phyloP scores from a whole-genome alignment of 2,113 vertebrate species.

The Stigmatopora nigra region DNA sequence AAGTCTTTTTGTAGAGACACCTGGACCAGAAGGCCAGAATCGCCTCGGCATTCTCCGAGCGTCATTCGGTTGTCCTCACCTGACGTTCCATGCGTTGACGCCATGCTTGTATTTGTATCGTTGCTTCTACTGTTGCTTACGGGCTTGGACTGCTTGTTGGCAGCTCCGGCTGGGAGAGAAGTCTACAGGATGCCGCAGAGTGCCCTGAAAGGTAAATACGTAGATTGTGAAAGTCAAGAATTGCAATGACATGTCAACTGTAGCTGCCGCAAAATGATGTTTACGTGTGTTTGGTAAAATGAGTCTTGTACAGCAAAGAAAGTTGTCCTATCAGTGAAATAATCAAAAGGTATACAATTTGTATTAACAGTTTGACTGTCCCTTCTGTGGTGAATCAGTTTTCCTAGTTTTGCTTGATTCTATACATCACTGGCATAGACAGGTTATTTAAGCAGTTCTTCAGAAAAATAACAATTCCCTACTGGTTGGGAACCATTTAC shows the following conservation, averaged over 20 bases:
- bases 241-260: neutral
- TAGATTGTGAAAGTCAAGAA: neutral
- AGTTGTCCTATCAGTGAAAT: neutral
- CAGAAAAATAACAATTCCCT: too few species aligned
- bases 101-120: conserved; percentile 58
- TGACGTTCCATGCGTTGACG: conserved; percentile 53
- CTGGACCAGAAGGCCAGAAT: conserved; percentile 14
- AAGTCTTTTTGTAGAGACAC: conserved; percentile 20
- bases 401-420: too few species aligned
- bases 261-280: neutral
- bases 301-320: neutral
- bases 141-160: conserved; percentile 55
- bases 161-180: conserved; percentile 69
- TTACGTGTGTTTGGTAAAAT: neutral
- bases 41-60: conserved; percentile 30
- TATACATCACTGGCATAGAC: neutral
- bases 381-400: neutral
- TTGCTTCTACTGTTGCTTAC: conserved; percentile 60
- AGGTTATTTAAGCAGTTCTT: neutral
- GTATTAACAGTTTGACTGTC: neutral
- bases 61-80: conserved; percentile 14
- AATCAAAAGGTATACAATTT: neutral
- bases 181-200: conserved; percentile 78
- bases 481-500: too few species aligned
- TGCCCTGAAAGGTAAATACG: conserved; percentile 75